phyloP scores from a whole-genome alignment of 2,888 invertebrate genomes.

The Thymelicus acteon region DNA sequence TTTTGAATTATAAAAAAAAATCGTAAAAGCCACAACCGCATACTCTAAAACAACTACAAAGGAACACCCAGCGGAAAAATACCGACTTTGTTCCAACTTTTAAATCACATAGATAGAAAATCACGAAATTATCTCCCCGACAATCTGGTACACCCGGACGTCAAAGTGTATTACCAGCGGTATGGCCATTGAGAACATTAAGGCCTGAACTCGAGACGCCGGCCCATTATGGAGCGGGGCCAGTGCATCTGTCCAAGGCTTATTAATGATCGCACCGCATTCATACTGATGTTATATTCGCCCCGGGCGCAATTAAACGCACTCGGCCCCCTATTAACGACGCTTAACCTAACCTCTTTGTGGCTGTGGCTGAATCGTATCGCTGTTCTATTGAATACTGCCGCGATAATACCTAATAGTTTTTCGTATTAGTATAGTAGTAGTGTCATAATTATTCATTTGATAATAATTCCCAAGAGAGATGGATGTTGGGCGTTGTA shows the following conservation, averaged over 20 bases:
- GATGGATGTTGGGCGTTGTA: no score
- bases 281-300: conserved; percentile 75
- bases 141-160: conserved; percentile 29
- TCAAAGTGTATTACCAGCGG: conserved; percentile 41
- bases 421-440: no score
- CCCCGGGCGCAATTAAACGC: conserved; percentile 44
- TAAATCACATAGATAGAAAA: background rate
- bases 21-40: no score
- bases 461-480: no score
- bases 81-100: no score
- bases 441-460: no score
- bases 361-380: conserved; percentile 14
- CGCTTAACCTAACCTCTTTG: conserved; percentile 28
- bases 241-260: conserved; percentile 77
- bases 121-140: conserved; percentile 36
- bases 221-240: conserved; percentile 67
- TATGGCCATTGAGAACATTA: conserved; percentile 42
- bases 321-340: conserved; percentile 40
- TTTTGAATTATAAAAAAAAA: no score
- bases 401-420: conserved; percentile 6
- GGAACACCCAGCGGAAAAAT: no score
- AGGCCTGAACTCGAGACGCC: conserved; percentile 76
- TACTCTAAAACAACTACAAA: no score
- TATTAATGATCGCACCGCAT: conserved; percentile 79
- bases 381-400: conserved; percentile 6